Evolutionary conservation across 2,797 vertebrate species (phyloP).

Genomic region (Notamacropus eugenii): DNA sequence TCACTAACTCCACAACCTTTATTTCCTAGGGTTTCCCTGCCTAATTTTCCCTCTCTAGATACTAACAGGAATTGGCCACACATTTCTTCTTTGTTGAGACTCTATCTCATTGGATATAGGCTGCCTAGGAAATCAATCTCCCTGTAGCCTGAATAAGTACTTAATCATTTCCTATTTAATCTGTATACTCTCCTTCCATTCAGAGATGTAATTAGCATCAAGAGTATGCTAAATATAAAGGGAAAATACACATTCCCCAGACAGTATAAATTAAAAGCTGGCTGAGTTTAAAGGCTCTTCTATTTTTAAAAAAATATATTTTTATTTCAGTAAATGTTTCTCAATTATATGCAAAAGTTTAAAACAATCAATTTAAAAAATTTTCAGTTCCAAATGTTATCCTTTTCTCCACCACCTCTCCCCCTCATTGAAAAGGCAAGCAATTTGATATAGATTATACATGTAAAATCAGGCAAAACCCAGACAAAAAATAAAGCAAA

Average conservation of each 20-base stretch:
- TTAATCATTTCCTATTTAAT: slow-evolving; percentile 73
- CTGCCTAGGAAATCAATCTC: slow-evolving; percentile 60
- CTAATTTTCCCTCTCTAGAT: neutral
- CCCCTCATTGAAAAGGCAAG: neutral
- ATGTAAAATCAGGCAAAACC: neutral
- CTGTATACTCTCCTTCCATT: slow-evolving; percentile 67
- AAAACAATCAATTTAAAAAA: neutral
- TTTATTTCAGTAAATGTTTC: neutral
- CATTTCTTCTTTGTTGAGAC: slow-evolving; percentile 41
- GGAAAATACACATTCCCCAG: slow-evolving; percentile 37
- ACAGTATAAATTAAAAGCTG: slow-evolving; percentile 27
- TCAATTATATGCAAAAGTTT: neutral
- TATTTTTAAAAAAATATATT: neutral
- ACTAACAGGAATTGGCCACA: neutral
- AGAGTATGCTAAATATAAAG: slow-evolving; percentile 74
- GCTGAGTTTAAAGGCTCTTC: neutral
- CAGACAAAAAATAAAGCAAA: neutral
- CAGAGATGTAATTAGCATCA: slow-evolving; percentile 67
- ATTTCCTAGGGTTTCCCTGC: neutral
- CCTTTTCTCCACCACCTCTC: neutral
- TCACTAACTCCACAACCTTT: neutral
- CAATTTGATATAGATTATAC: neutral
- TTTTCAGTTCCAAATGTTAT: neutral
- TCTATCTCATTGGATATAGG: slow-evolving; percentile 6
- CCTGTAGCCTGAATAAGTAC: neutral